Evolutionary conservation across 2,797 vertebrate species (phyloP).

Genomic region (Aldrovandia affinis): DNA sequence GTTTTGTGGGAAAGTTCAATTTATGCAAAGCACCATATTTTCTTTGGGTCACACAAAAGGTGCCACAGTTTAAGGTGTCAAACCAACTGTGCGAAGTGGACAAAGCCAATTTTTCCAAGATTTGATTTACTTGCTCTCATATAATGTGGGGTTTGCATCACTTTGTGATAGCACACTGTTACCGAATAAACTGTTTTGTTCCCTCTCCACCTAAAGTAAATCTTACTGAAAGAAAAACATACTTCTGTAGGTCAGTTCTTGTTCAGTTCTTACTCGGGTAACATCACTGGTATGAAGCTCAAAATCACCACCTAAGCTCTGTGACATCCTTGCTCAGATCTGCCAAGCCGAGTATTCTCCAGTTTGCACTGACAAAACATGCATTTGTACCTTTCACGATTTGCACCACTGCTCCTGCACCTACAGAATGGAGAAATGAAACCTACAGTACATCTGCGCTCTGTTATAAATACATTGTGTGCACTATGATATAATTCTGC

Average conservation of each 20-base stretch:
- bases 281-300: background rate
- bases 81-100: background rate
- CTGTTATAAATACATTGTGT: slow-evolving; percentile 16
- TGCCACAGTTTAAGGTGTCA: background rate
- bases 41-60: background rate
- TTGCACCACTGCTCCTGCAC: background rate
- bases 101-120: background rate
- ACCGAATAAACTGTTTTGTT: background rate
- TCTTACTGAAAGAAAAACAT: background rate
- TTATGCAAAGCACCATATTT: background rate
- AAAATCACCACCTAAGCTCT: background rate
- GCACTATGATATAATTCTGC: background rate
- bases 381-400: background rate
- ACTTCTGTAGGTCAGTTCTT: background rate
- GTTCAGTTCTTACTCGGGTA: background rate
- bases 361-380: background rate
- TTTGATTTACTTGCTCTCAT: background rate
- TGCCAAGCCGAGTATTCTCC: background rate
- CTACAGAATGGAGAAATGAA: slow-evolving; percentile 40
- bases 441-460: slow-evolving; percentile 33
- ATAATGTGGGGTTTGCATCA: background rate
- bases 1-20: background rate
- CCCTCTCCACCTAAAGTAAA: too few relatives aligned
- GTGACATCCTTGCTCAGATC: background rate
- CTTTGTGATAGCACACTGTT: background rate